Base-by-base conservation (phyloP, 2,888 invertebrate species). In the Cerastoderma edule region DNA sequence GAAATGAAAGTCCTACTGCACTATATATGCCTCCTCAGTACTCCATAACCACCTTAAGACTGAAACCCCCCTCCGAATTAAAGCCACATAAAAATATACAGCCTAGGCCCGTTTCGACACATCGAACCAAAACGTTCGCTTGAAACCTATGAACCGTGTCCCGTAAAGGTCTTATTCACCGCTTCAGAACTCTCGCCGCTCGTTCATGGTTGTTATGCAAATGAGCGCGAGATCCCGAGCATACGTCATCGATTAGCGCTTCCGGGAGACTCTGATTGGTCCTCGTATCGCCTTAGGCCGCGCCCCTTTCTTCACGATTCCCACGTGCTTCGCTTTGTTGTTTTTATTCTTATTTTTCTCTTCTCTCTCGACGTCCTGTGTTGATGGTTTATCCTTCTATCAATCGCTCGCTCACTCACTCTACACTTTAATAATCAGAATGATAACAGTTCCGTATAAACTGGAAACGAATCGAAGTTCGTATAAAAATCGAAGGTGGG, bases 201-300 rank as follows among this genome's bases (percentile, higher is more conserved):
- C 60, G 60, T 56, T 56, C 39, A 67, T 67, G 24, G 54, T 74
- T 71, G 71, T 70, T 78, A 78, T 78, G 74, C 78, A 78, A 78
- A 78, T 78, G 53, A 74, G 71, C 65, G 44, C 68, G 71, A 67
- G 50, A 48, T 56, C 35, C 67, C 71, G 67, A 64, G 44, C 74
- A 78, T 71, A 78, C 67, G 78, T 68, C 74, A 71, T 71, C 71
- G 64, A 67, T 71, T 67, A 68, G 30, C 32, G 32, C 46, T 64
- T 50, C 53, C 30, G 24, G 57, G 32, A 19, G 3, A 66, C 63
- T n/a, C 27, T 65, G 48, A 74, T 78, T 78, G 70, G 78, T 50
- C 32, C 46, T 44, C 56, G 35, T 46, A 48, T 50, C 60, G 48
- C 30, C 32, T n/a, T 24, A 22, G 33, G 71, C 57, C 57, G 54